These are phyloP conservation scores for Polia nebulosa DNA, from an alignment of 2,888 invertebrate genomes.

Conservation along the genomic window DNA sequence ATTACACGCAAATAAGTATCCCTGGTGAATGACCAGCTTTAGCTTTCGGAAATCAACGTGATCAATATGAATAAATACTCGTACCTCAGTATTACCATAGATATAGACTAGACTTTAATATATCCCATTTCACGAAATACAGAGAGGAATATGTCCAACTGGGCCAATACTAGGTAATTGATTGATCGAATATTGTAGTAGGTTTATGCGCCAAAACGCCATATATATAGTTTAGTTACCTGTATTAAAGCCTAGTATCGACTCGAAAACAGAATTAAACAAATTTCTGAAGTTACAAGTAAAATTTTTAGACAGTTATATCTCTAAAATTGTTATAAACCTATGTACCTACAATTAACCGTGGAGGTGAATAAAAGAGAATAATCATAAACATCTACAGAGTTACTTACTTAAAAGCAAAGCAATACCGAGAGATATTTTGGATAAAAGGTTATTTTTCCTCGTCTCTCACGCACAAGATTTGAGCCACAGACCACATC, in stretches of 20 bases:
- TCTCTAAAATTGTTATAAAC: too few species aligned
- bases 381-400: not conserved
- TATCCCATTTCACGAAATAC: slow-evolving; percentile 13
- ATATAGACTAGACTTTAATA: not conserved
- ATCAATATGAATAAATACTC: slow-evolving; percentile 32
- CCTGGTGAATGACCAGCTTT: not conserved
- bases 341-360: too few species aligned
- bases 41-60: not conserved
- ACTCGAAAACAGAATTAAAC: not conserved
- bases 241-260: not conserved
- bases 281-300: not conserved
- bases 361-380: too few species aligned
- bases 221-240: not conserved
- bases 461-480: too few species aligned
- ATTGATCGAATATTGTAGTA: slow-evolving; percentile 34
- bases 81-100: slow-evolving; percentile 4
- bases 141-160: slow-evolving; percentile 14
- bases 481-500: too few species aligned
- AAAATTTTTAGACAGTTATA: too few species aligned
- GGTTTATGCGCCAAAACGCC: too few species aligned
- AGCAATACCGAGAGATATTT: too few species aligned
- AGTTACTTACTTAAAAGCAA: not conserved
- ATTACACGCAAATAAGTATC: not conserved
- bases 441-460: not conserved
- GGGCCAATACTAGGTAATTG: slow-evolving; percentile 23